phyloP scores from a whole-genome alignment of 2,888 invertebrate genomes.

The Acleris literana region DNA sequence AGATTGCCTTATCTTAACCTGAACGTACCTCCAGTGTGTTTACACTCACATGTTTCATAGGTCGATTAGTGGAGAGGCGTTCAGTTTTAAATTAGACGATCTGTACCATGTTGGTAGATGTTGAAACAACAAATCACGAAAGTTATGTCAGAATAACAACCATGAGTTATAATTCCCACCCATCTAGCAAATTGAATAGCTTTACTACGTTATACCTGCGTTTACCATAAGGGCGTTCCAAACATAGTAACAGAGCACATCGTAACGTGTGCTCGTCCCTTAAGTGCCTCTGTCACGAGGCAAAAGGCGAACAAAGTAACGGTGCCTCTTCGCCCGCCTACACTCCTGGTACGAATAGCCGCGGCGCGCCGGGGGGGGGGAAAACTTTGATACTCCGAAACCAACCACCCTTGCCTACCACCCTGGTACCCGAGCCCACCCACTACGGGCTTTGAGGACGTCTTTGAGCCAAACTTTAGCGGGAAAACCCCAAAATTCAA shows the following conservation, averaged over 20 bases:
- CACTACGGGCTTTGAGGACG: constrained; percentile 79
- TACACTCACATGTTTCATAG: too few relatives aligned
- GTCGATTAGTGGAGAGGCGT: too few relatives aligned
- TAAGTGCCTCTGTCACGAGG: constrained; percentile 80
- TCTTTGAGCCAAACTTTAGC: constrained; percentile 80
- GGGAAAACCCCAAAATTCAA: constrained; percentile 81
- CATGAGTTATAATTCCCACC: neutral
- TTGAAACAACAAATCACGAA: too few relatives aligned
- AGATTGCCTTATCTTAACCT: too few relatives aligned
- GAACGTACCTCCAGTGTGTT: too few relatives aligned
- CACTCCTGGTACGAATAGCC: constrained; percentile 62
- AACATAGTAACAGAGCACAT: constrained; percentile 53
- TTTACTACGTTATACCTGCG: constrained; percentile 16
- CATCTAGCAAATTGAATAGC: constrained; percentile 21
- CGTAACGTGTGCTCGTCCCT: constrained; percentile 74
- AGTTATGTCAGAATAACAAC: too few relatives aligned
- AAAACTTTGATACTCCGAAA: constrained; percentile 75
- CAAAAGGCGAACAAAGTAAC: constrained; percentile 82
- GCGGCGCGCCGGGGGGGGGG: constrained; percentile 69
- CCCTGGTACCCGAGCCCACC: constrained; percentile 74
- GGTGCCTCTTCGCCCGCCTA: constrained; percentile 66
- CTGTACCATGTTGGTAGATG: too few relatives aligned
- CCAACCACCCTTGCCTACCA: constrained; percentile 65
- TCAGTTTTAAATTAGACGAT: too few relatives aligned
- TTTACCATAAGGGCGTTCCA: constrained; percentile 4